A percentile compares a stretch with the other conserved stretches of the same genome.
Conservation (phyloP, 2,888 invertebrate genomes). For the Meta bourneti region DNA sequence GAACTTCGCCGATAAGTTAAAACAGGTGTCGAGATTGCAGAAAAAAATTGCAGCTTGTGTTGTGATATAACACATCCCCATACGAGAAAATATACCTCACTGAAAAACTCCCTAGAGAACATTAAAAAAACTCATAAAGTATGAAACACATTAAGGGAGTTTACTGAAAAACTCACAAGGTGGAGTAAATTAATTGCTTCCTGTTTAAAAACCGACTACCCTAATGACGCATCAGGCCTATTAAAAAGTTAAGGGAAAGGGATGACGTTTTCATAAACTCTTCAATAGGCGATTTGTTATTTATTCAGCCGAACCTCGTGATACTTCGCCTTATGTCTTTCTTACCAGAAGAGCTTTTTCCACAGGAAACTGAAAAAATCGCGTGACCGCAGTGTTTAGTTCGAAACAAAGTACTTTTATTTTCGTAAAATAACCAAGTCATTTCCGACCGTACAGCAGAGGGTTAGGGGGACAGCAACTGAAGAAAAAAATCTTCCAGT, state of each 20-base stretch:
- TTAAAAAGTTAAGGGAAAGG: background rate
- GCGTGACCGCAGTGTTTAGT: conserved; percentile 14
- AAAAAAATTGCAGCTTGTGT: too few relatives aligned
- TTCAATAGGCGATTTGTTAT: conserved; percentile 1
- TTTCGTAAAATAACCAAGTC: conserved; percentile 13
- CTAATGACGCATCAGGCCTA: background rate
- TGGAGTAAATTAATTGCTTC: conserved; percentile 12
- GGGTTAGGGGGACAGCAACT: background rate
- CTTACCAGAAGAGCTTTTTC: background rate
- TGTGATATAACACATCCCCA: too few relatives aligned
- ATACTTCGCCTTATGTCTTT: conserved; percentile 11
- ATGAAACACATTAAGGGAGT: too few relatives aligned
- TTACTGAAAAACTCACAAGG: too few relatives aligned
- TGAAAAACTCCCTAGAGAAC: too few relatives aligned
- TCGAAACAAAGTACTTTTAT: conserved; percentile 25
- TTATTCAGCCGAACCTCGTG: conserved; percentile 12
- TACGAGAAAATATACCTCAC: too few relatives aligned
- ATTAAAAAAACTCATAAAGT: too few relatives aligned
- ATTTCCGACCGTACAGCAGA: conserved; percentile 5
- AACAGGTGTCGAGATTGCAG: too few relatives aligned
- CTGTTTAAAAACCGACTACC: background rate
- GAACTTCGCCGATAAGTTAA: too few relatives aligned
- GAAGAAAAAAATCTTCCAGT: background rate
- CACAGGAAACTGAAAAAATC: background rate
- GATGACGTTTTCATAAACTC: conserved; percentile 25